phyloP scores from a whole-genome alignment of 2,797 vertebrate species.

The Coluber constrictor region DNA sequence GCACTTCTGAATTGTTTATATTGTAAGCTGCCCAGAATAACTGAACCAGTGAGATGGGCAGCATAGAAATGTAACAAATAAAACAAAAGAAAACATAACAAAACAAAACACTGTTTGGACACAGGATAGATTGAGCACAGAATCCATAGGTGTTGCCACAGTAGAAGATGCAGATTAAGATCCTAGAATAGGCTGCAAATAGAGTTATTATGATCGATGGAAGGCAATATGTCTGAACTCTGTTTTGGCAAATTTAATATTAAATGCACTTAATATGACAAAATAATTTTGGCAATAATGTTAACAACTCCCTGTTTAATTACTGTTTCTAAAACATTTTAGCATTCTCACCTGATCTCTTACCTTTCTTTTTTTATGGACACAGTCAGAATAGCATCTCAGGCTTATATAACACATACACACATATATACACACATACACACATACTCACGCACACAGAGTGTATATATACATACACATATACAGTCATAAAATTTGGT shows the following conservation, averaged over 20 bases:
- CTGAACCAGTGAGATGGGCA: background rate
- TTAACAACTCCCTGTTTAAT: background rate
- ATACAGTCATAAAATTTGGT: background rate
- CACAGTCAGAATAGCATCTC: background rate
- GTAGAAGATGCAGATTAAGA: background rate
- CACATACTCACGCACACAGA: too few species aligned
- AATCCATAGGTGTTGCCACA: background rate
- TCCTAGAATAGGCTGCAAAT: background rate
- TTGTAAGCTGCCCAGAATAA: background rate
- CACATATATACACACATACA: rapidly evolving
- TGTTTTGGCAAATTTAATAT: background rate
- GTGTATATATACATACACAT: background rate
- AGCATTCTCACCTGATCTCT: constrained; percentile 3
- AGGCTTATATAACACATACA: background rate
- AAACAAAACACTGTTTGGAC: background rate
- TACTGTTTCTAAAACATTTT: background rate
- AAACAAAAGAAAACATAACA: background rate
- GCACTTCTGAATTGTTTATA: background rate
- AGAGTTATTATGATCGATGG: background rate
- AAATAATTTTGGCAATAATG: background rate
- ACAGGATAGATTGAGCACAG: background rate
- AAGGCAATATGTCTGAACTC: background rate
- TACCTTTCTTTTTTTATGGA: background rate
- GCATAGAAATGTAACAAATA: background rate
- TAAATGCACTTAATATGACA: background rate